Evolutionary conservation across 2,888 invertebrate genomes (phyloP), one percentile per base, ranked within the genome.

Genomic region (Melieria omissa): DNA sequence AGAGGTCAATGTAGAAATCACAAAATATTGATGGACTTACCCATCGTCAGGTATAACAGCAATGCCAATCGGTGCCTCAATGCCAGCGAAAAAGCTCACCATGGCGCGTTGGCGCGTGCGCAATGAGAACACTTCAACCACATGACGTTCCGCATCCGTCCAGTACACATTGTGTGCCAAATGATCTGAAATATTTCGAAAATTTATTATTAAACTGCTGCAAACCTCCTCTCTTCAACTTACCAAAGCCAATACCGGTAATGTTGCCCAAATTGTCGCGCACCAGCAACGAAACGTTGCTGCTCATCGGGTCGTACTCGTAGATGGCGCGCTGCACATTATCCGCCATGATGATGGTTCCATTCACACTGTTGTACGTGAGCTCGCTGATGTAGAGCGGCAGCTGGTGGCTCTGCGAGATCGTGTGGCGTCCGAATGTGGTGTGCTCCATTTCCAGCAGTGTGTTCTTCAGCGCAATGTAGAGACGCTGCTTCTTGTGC

Each of bases 111-210:
- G 86, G 41, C 86, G 86, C 0, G 90, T 92, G 63, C 86, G 87
- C 61, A 94, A 79, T 0, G 91, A 93, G 10, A 92, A 82, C 4
- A 91, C 90, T 82, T 94, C 94, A 0, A 95, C 86, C 0, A 89
- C 89, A 67, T 89, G 89, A 10, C 89, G 89, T 0, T 89, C 89
- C 0, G 88, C 87, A 83, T 95, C 93, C 71, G 92, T 87, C 88
- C 93, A 91, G 84, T 95, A 96, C 0, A 96, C 85, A 76, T 91
- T 92, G 73, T 93, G 91, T 0, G 93, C 91, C 8, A 91, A 87
- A 77, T 91, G 89, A 87, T 95, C 95, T 92, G 80, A 0, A 79
- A 81, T 45, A 44, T 69, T 57, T 65, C 12, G 3, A 29, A 29
- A 29, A 29, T 29, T 1, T 29, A 29, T 29, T 29, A 29, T 29